Evolutionary conservation across 1,140 invertebrate species (phyloP), one percentile per base, ranked within the genome.

Genomic region (Procambarus virginalis): DNA sequence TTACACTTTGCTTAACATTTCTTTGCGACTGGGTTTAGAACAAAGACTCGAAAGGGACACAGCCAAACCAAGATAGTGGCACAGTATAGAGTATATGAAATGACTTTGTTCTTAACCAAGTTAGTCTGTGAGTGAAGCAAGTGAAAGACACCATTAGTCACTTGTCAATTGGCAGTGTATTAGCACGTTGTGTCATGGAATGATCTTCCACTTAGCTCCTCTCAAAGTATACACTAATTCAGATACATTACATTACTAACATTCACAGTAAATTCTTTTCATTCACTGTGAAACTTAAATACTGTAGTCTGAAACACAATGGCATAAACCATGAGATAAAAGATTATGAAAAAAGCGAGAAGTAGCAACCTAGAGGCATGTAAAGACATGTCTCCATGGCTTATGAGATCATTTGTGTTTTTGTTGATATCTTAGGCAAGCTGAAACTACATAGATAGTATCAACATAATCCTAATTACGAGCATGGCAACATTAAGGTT

Each of bases 121-220:
- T n/a, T 48, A 51, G 81, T 84, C 68, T 70, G 81, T 89, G 88
- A 89, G 88, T 89, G 88, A 89, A 89, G 88, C 88, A 89, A 89
- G 88, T 89, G 88, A 89, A 79, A 86, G 88, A 89, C 88, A 89
- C 86, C 88, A 89, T 84, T 82, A 78, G 73, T 89, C 88, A 84
- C 81, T 75, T 58, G 82, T 89, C 88, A 45, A 64, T 84, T 89
- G 88, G 88, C 88, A 89, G 88, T 89, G 88, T 89, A 89, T 84
- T 89, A 89, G 88, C 88, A 84, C 88, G 88, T 89, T 89, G 88
- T 89, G 88, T 89, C 81, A 84, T 84, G 88, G 88, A 89, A 89
- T 89, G 60, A 84, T 89, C 88, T 89, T 89, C 88, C 88, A 89
- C 88, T 89, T 89, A n/a, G 88, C 88, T 89, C 88, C 88, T 89